Evolutionary conservation across 2,113 vertebrate genomes (phyloP), one percentile per base, ranked within the genome.

Genomic region (Boleophthalmus pectinirostris): DNA sequence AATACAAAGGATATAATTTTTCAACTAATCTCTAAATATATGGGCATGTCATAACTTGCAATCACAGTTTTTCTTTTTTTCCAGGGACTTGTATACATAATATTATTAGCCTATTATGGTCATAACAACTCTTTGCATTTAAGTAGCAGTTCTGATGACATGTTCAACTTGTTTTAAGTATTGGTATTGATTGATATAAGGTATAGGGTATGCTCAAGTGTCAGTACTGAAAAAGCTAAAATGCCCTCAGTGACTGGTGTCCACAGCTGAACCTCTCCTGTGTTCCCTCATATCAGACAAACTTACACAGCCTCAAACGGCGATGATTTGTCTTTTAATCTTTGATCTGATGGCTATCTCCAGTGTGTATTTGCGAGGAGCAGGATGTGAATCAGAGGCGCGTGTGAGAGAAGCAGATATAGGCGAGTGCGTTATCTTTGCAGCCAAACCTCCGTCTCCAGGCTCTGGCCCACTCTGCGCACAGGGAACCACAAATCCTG

Each of bases 401-500:
- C 33, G 61, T 68, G 60, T 84, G 72, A 74, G 77, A 45, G 45
- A 23, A 16, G 9, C 23, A 70, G 72, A 78, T 75, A 66, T 45
- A 54, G 8, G 20, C 15, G 68, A 71, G 76, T 73, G 61, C 73
- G 58, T 82, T 70, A 77, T 82, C 83, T 79, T 13, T 51, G 18
- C 64, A 57, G 58, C 71, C 47, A 3, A 71, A 68, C 71, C 68
- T 38, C 71, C 9, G 63, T 74, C 58, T 66, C 53, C 79, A 69
- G 61, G 69, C 29, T 74, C 10, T 69, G 61, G 70, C 45, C 56
- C 45, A 68, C 58, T 45, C 69, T 73, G 35, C 64, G 77, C 74
- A 68, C 56, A 0, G 69, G 69, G 75, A 66, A 72, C 75, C 69
- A 69, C 16, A 74, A 69, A 80, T 84, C 72, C 74, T 72, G 74